These are phyloP conservation scores for Drosophila nebulosa DNA, from an alignment of 1,140 invertebrate genomes.

Conservation along the genomic window DNA sequence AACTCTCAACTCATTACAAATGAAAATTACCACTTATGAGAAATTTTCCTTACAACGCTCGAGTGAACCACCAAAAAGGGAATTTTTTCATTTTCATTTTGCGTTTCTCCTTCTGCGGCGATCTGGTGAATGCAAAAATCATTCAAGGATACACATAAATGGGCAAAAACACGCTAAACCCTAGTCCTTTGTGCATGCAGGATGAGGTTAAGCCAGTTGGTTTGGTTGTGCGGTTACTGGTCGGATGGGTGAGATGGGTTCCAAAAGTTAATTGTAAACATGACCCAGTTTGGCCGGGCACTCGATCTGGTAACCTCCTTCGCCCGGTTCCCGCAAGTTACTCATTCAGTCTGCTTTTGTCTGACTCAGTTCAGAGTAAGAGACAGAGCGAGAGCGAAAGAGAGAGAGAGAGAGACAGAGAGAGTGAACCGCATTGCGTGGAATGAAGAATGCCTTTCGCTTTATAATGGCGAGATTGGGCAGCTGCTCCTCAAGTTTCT, in stretches of 20 bases:
- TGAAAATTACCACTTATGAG: slow-evolving; percentile 72
- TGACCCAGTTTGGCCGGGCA: slow-evolving; percentile 58
- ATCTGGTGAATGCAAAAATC: slow-evolving; percentile 52
- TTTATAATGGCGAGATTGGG: slow-evolving; percentile 65
- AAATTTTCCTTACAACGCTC: slow-evolving; percentile 7
- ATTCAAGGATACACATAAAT: slow-evolving; percentile 54
- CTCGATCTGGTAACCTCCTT: neutral
- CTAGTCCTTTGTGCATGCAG: slow-evolving; percentile 66
- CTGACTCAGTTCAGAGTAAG: slow-evolving; percentile 17
- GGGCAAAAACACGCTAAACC: slow-evolving; percentile 41
- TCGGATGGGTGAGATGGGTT: slow-evolving; percentile 8
- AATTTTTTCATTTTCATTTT: neutral
- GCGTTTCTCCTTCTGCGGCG: slow-evolving; percentile 24
- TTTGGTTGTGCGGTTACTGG: slow-evolving; percentile 26
- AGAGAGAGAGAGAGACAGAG: slow-evolving; percentile 16
- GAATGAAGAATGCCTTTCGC: slow-evolving; percentile 54
- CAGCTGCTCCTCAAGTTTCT: neutral
- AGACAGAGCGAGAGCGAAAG: no score
- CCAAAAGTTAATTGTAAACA: slow-evolving; percentile 77
- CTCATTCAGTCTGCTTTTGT: slow-evolving; percentile 24
- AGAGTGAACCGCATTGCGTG: neutral
- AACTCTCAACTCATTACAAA: slow-evolving; percentile 59
- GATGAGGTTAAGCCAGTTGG: slow-evolving; percentile 43
- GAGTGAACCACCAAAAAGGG: slow-evolving; percentile 1
- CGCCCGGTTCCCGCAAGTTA: slow-evolving; percentile 11